phyloP scores from a whole-genome alignment of 1,140 invertebrate species.

The Hypsibius dujardini region DNA sequence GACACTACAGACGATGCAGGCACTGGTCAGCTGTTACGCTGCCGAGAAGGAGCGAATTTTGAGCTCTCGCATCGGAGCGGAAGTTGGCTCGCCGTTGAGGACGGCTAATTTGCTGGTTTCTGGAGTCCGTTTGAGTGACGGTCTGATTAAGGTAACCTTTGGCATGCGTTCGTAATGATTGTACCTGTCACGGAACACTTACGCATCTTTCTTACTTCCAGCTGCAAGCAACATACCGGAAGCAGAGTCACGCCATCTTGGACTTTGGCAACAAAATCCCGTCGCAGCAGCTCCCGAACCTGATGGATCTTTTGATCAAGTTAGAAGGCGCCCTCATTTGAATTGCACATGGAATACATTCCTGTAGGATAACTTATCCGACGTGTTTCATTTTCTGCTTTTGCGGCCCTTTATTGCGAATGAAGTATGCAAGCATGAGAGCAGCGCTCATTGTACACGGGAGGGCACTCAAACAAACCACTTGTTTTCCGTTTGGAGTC shows the following conservation, averaged over 20 bases:
- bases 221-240: background rate
- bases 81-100: background rate
- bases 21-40: background rate
- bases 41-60: constrained; percentile 5
- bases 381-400: background rate
- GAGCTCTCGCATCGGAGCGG: background rate
- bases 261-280: background rate
- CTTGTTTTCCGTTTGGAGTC: no score
- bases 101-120: background rate
- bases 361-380: background rate
- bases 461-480: no score
- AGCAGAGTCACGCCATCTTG: background rate
- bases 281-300: background rate
- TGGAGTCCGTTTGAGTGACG: background rate
- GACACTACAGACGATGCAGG: background rate
- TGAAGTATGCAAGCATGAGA: no score
- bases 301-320: background rate
- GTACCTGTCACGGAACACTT: no score
- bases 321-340: background rate
- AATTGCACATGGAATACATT: background rate
- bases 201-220: background rate
- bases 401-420: background rate
- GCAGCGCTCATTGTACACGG: no score
- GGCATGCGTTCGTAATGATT: no score
- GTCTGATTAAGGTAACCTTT: background rate